A percentile compares a stretch with the other conserved stretches of the same genome.
phyloP scores from a whole-genome alignment of 1,140 invertebrate genomes.

The Metopolophium dirhodum region DNA sequence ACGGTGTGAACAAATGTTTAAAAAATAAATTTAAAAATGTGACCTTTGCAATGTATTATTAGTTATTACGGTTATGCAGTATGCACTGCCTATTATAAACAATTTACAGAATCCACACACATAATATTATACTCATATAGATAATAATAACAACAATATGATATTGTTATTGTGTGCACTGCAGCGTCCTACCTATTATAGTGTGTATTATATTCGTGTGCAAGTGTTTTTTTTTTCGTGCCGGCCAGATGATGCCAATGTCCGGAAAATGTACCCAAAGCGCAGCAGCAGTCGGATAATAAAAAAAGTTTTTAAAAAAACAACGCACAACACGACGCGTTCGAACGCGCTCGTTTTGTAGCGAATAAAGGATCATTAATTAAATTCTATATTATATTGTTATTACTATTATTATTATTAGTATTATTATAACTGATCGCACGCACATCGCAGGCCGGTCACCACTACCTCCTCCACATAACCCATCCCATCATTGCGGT shows the following conservation, averaged over 20 bases:
- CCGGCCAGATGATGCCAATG: constrained; percentile 34
- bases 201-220: neutral
- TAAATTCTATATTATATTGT: neutral
- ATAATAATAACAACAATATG: neutral
- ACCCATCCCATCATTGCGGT: neutral
- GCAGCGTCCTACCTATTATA: constrained; percentile 10
- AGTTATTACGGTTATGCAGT: neutral
- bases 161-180: constrained; percentile 17
- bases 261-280: constrained; percentile 37
- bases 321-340: neutral
- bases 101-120: neutral
- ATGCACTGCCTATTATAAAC: neutral
- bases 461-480: neutral
- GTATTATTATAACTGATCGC: neutral
- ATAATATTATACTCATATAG: neutral
- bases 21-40: neutral
- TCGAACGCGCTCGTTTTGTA: neutral
- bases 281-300: neutral
- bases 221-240: constrained; percentile 13
- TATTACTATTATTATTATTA: neutral
- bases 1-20: neutral
- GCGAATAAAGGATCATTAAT: constrained; percentile 43
- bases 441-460: neutral
- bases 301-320: neutral
- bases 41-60: neutral